These are phyloP conservation scores for Bujurquina vittata DNA, from an alignment of 2,113 vertebrate species.

Conservation along the genomic window DNA sequence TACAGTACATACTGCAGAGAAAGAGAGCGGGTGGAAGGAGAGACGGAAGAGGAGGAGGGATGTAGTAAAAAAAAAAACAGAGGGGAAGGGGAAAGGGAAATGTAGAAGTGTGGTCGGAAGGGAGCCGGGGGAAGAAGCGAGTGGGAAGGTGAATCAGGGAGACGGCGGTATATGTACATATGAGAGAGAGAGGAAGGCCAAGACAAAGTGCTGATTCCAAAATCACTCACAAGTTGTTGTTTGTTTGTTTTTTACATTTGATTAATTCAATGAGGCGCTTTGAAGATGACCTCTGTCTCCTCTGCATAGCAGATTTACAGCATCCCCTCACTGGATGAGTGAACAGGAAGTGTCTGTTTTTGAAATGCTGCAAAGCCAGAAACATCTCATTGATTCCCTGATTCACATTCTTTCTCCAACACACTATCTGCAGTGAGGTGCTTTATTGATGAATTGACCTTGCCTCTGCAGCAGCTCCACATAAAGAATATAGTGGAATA, in stretches of 20 bases:
- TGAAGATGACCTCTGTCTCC: conserved; percentile 69
- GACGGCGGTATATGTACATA: not conserved
- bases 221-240: conserved; percentile 45
- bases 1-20: conserved; percentile 69
- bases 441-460: conserved; percentile 66
- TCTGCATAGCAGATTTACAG: conserved; percentile 44
- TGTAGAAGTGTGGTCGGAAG: conserved; percentile 42
- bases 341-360: conserved; percentile 54
- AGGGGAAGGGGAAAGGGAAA: conserved; percentile 51
- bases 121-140: conserved; percentile 28
- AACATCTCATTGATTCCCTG: conserved; percentile 13
- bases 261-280: conserved; percentile 75
- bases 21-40: conserved; percentile 41
- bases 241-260: conserved; percentile 15
- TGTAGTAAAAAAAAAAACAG: conserved; percentile 43
- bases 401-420: conserved; percentile 29
- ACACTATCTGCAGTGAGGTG: conserved; percentile 45
- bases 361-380: conserved; percentile 41
- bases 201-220: conserved; percentile 69
- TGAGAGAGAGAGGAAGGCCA: conserved; percentile 35
- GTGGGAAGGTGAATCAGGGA: conserved; percentile 40
- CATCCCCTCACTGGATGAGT: conserved; percentile 32
- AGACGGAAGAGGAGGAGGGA: conserved; percentile 15
- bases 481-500: conserved; percentile 29
- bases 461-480: conserved; percentile 45